Conservation (phyloP, 2,888 invertebrate genomes). For the Timandra comae region DNA sequence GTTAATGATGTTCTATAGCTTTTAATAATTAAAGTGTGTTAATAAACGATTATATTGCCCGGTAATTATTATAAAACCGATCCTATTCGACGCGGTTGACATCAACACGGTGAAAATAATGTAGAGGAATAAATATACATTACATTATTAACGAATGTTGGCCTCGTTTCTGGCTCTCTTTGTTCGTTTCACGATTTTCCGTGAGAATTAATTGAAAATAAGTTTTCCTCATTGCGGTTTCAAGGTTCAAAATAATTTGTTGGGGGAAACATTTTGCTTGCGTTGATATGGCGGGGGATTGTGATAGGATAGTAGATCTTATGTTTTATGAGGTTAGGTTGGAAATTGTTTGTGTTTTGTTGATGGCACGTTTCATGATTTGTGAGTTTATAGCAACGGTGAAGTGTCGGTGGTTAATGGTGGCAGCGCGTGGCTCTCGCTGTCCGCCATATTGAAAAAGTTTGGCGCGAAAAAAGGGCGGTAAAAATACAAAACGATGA, state of each 20-base stretch:
- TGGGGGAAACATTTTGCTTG: slow-evolving; percentile 50
- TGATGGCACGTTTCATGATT: slow-evolving; percentile 72
- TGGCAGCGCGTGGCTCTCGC: slow-evolving; percentile 69
- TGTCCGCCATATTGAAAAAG: slow-evolving; percentile 74
- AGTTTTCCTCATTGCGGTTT: slow-evolving; percentile 52
- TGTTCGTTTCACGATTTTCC: slow-evolving; percentile 70
- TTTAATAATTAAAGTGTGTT: too few relatives aligned
- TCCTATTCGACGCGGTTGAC: slow-evolving; percentile 53
- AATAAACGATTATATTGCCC: too few relatives aligned
- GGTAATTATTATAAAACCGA: slow-evolving; percentile 47
- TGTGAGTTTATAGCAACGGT: slow-evolving; percentile 77
- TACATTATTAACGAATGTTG: slow-evolving; percentile 77
- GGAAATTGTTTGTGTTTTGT: slow-evolving; percentile 34
- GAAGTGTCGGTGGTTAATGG: slow-evolving; percentile 76
- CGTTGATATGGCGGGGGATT: slow-evolving; percentile 38
- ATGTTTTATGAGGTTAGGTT: slow-evolving; percentile 29
- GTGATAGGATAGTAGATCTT: slow-evolving; percentile 41
- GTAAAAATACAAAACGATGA: slow-evolving; percentile 38
- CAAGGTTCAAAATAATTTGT: slow-evolving; percentile 69
- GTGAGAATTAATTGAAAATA: slow-evolving; percentile 58
- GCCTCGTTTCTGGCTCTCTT: slow-evolving; percentile 75
- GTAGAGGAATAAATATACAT: slow-evolving; percentile 74
- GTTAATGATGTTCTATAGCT: too few relatives aligned
- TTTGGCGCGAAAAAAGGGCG: slow-evolving; percentile 68
- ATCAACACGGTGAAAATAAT: slow-evolving; percentile 57